Evolutionary conservation across 2,113 vertebrate species (phyloP).

Genomic region (Limnothrissa miodon): DNA sequence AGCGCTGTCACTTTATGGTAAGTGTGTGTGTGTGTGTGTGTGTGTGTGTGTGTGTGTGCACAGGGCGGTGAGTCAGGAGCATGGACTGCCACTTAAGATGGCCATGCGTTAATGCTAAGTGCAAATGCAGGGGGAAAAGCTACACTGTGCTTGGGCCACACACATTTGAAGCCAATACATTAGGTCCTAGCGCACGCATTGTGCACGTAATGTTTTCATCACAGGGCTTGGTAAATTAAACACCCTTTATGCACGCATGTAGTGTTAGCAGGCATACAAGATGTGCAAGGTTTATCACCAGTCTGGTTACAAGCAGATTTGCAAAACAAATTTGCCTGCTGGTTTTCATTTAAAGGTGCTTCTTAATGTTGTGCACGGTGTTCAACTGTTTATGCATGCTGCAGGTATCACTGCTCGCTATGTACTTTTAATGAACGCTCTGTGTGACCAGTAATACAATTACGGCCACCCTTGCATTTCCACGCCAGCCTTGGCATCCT

Average conservation of each 20-base stretch:
- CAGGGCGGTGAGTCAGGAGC: background rate
- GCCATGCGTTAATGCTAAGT: background rate
- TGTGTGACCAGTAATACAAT: slow-evolving; percentile 7
- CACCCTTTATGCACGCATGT: background rate
- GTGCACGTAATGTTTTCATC: background rate
- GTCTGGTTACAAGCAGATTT: background rate
- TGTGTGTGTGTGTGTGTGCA: background rate
- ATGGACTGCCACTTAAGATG: background rate
- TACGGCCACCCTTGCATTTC: background rate
- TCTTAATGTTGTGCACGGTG: background rate
- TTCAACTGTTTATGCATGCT: background rate
- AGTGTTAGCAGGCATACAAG: background rate
- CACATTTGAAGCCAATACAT: background rate
- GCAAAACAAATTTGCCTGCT: background rate
- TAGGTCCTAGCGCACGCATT: background rate
- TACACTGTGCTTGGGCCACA: background rate
- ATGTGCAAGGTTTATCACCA: background rate
- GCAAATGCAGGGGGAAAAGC: background rate
- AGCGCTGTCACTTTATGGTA: slow-evolving; percentile 72
- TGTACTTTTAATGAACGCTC: slow-evolving; percentile 11
- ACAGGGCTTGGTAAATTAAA: background rate
- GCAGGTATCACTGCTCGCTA: background rate
- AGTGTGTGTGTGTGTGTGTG: slow-evolving; percentile 46
- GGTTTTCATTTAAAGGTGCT: background rate
- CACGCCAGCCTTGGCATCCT: background rate